These are phyloP conservation scores for Ischnus inquisitorius DNA, from an alignment of 2,888 invertebrate species.

Conservation along the genomic window DNA sequence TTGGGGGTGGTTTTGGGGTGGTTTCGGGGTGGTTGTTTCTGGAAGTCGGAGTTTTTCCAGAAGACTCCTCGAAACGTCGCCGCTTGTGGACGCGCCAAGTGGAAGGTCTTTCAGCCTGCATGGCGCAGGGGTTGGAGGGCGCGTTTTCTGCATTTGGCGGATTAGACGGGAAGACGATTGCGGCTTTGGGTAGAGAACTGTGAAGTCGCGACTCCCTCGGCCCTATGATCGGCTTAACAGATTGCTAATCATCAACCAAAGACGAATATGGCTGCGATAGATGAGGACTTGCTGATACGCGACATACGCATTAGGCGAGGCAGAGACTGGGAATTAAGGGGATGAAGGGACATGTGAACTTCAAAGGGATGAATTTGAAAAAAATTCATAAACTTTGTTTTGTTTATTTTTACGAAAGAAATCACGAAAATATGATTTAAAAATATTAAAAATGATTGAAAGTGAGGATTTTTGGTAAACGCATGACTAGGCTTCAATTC, in stretches of 20 bases:
- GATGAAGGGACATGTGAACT: neutral
- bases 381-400: neutral
- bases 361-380: neutral
- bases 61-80: neutral
- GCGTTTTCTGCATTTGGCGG: constrained; percentile 64
- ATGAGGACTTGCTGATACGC: constrained; percentile 12
- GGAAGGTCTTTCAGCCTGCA: neutral
- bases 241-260: constrained; percentile 83
- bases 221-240: constrained; percentile 83
- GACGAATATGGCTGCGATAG: constrained; percentile 68
- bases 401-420: neutral
- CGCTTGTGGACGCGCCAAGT: neutral
- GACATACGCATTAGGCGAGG: constrained; percentile 28
- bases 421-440: too few relatives aligned
- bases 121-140: constrained; percentile 2
- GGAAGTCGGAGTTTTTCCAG: neutral
- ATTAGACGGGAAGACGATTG: constrained; percentile 74
- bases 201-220: constrained; percentile 81
- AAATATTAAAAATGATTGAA: too few relatives aligned
- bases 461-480: too few relatives aligned
- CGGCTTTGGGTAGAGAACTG: constrained; percentile 70
- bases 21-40: neutral
- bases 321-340: neutral
- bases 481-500: too few relatives aligned
- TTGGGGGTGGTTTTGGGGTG: constrained; percentile 42